Percentiles rank a stretch among this genome's conserved stretches.
These are phyloP conservation scores for Sisyra nigra DNA, from an alignment of 2,888 invertebrate species.

Conservation along the genomic window DNA sequence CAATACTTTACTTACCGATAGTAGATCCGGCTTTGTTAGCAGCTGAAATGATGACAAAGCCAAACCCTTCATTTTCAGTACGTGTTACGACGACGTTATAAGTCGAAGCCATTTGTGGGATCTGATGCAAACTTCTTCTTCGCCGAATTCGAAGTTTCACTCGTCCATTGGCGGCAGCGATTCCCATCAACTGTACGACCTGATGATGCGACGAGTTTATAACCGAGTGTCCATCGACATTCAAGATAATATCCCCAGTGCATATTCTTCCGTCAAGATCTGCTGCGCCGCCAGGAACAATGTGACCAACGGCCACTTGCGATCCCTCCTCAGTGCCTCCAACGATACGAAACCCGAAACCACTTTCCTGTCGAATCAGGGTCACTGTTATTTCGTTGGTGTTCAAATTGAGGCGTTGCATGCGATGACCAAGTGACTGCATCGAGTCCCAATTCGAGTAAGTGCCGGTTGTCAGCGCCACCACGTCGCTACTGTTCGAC, in stretches of 20 bases:
- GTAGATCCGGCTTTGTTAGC: conserved; percentile 78
- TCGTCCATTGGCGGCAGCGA: conserved; percentile 72
- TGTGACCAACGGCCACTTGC: conserved; percentile 89
- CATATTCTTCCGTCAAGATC: conserved; percentile 79
- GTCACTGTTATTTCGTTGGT: conserved; percentile 40
- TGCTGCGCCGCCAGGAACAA: conserved; percentile 91
- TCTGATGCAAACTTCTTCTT: conserved; percentile 24
- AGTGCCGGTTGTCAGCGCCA: not conserved
- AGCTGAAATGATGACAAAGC: conserved; percentile 95
- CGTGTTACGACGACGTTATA: conserved; percentile 87
- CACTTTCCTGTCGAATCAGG: conserved; percentile 75
- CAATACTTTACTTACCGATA: conserved; percentile 43
- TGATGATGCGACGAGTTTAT: conserved; percentile 77
- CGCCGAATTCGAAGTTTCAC: conserved; percentile 66
- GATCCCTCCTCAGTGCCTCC: conserved; percentile 97
- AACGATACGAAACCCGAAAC: conserved; percentile 96
- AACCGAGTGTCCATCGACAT: conserved; percentile 61
- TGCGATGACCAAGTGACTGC: conserved; percentile 10
- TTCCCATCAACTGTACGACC: conserved; percentile 84
- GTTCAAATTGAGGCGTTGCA: conserved; percentile 16
- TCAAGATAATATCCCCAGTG: conserved; percentile 87
- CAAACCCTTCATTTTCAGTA: conserved; percentile 91
- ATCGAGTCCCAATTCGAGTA: conserved; percentile 10
- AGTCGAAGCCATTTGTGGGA: conserved; percentile 30
- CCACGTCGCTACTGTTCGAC: not conserved